Conservation (phyloP, 2,797 vertebrate species). For the Typhlichthys subterraneus region DNA sequence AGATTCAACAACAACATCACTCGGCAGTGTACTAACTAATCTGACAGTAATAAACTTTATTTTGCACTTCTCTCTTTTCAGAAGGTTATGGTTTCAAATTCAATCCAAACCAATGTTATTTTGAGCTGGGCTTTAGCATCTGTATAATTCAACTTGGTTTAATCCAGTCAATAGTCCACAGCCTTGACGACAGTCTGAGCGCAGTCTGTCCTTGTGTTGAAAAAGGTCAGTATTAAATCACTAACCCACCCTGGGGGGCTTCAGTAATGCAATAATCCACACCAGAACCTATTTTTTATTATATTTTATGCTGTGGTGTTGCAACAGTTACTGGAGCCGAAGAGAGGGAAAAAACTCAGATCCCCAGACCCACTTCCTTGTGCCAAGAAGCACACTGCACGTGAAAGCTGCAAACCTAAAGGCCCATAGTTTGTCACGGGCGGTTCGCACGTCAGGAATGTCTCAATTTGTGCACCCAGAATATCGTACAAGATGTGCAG, state of each 20-base stretch:
- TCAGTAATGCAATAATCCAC: slow-evolving; percentile 58
- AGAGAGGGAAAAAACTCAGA: slow-evolving; percentile 28
- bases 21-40: slow-evolving; percentile 66
- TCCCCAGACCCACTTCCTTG: slow-evolving; percentile 29
- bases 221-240: slow-evolving; percentile 65
- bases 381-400: slow-evolving; percentile 49
- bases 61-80: slow-evolving; percentile 54
- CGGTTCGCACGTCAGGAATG: slow-evolving; percentile 70
- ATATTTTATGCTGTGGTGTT: slow-evolving; percentile 33
- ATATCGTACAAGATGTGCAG: slow-evolving; percentile 76
- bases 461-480: slow-evolving; percentile 76
- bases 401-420: slow-evolving; percentile 52
- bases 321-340: slow-evolving; percentile 37
- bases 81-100: slow-evolving; percentile 44
- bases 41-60: slow-evolving; percentile 64
- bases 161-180: slow-evolving; percentile 57
- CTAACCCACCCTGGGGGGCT: slow-evolving; percentile 46
- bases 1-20: slow-evolving; percentile 67
- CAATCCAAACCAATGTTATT: slow-evolving; percentile 45
- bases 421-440: slow-evolving; percentile 64
- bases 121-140: slow-evolving; percentile 34
- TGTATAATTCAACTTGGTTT: slow-evolving; percentile 44
- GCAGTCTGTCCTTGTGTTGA: slow-evolving; percentile 29
- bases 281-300: slow-evolving; percentile 38
- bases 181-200: slow-evolving; percentile 39